Evolutionary conservation across 2,797 vertebrate species (phyloP), one percentile per base, ranked within the genome.

Genomic region (Lepidocolaptes lacrymiger): DNA sequence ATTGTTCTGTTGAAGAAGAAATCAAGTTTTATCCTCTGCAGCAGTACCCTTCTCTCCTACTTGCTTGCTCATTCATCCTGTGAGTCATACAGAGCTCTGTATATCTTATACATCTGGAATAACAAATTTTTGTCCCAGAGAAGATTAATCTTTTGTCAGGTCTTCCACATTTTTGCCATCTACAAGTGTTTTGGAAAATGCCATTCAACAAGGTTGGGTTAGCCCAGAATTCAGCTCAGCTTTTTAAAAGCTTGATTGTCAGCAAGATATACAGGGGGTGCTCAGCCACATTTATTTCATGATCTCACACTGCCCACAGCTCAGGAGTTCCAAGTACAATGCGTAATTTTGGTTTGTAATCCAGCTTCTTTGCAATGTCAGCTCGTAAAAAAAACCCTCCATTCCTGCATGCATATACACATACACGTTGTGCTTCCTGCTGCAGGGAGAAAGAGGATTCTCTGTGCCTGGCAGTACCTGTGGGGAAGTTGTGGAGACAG

Each of bases 381-480:
- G 43, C 37, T 58, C 51, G 34, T 32, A 5, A 66, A 67, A 55
- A 62, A 28, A 0, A 5, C 27, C 16, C 14, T 27, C 49, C 23
- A 0, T 34, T 26, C 26, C 18, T 0, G 0, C 22, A 13, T 12
- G 54, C n/a, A n/a, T 2, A 14, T 4, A 41, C 64, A 58, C 6
- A 18, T 28, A 62, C 1, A 23, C 1, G 37, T 10, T 5, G n/a
- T n/a, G n/a, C 46, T 61, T 87, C n/a, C 43, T 67, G 30, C 48
- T 77, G 36, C 36, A 46, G 39, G 51, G 44, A 12, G 20, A n/a
- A 71, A 44, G 27, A n/a, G 37, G 19, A 55, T 91, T 85, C 71
- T 89, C 23, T 12, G 7, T 34, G n/a, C 39, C 36, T 59, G 39
- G 27, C 34, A 82, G 28, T 66, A 94, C 66, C n/a, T 87, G 48